Conservation (phyloP, 2,888 invertebrate species). For the Busseola fusca region DNA sequence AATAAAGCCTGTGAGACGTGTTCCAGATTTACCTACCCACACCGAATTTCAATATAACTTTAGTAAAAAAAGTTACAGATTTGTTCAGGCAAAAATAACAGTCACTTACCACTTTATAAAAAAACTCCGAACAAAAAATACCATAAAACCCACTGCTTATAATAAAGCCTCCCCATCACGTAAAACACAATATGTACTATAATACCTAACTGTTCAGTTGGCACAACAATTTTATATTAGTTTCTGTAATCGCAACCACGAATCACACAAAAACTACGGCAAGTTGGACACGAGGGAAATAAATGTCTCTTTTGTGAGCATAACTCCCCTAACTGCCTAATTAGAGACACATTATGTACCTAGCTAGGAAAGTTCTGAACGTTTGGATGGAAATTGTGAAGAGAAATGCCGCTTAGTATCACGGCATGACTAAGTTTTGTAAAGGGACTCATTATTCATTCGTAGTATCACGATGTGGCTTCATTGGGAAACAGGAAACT, state of each 20-base stretch:
- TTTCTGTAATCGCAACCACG: constrained; percentile 60
- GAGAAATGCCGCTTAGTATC: constrained; percentile 45
- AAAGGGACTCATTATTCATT: constrained; percentile 52
- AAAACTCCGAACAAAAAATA: no score
- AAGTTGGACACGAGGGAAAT: constrained; percentile 67
- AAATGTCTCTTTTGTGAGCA: constrained; percentile 73
- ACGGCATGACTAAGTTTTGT: constrained; percentile 39
- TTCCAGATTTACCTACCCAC: not conserved
- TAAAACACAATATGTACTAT: constrained; percentile 32
- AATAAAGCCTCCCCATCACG: constrained; percentile 10
- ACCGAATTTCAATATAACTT: constrained; percentile 4
- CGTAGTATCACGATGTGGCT: constrained; percentile 30
- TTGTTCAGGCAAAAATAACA: not conserved
- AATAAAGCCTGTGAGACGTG: constrained; percentile 2
- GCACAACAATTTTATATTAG: constrained; percentile 63
- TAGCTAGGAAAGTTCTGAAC: constrained; percentile 64
- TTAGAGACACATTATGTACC: constrained; percentile 74
- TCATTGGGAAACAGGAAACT: constrained; percentile 21
- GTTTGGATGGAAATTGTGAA: constrained; percentile 58
- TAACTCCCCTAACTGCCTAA: constrained; percentile 73
- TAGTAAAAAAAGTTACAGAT: not conserved
- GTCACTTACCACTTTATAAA: not conserved
- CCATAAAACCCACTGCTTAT: constrained; percentile 23
- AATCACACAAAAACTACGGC: constrained; percentile 67
- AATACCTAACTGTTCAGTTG: constrained; percentile 24